Base-by-base conservation (phyloP, 2,113 vertebrate genomes). In the Anguilla rostrata region DNA sequence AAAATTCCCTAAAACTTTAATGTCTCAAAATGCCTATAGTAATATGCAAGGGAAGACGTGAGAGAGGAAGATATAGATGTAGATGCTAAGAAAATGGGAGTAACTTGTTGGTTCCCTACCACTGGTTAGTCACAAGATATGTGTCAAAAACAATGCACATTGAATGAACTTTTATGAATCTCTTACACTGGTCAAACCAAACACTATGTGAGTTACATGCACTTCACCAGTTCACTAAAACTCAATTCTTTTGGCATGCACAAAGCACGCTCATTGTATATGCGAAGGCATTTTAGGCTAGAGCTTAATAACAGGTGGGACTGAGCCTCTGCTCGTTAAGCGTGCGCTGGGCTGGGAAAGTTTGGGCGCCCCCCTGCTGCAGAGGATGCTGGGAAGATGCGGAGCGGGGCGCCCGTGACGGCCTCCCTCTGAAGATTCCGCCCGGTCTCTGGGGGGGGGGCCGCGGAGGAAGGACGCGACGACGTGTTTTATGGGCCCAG, bases 391-490 rank as follows among this genome's bases (percentile, higher is more conserved):
- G 84, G 75, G 29, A 14, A 22, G 15, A 46, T 40, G 60, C 3
- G 3, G 46, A 22, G 46, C 11, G 16, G 83, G 9, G 39, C 39
- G 40, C 43, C 18, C 66, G 34, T 11, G 20, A 29, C 46, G 34
- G 60, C 71, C 7, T 66, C 39, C 39, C 82, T 66, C 86, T 81
- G 83, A 87, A 84, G 75, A 87, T 63, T 49, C 82, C 57, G 57
- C 86, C 20, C 43, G 26, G 14, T 78, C 75, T 80, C 5, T 34
- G 34, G 63, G 49, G 82, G 34, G 63, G 49, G 82, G 78, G 60
- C 82, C 57, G 78, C 39, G 60, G 78, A 87, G 86, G 88, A 89
- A 87, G 82, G 84, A 89, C 75, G 40, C 57, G 84, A 79, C 85
- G 63, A 85, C 66, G 81, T 85, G 82, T 85, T 85, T 81, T 71